A percentile compares a stretch with the other conserved stretches of the same genome.
phyloP scores from a whole-genome alignment of 1,140 invertebrate genomes.

The Pteromalus puparum region DNA sequence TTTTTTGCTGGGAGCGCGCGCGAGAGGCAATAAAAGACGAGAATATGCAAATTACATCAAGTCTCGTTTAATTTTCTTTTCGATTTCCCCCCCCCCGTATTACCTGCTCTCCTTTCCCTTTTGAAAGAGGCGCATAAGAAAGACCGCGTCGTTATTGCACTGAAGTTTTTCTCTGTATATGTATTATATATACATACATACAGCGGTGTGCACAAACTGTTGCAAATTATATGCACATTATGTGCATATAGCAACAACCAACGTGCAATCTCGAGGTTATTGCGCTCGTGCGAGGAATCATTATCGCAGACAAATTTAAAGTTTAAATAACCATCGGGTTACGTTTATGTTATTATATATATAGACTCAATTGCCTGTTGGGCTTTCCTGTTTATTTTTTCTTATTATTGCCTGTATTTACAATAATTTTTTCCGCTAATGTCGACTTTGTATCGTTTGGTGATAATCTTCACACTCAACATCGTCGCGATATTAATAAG shows the following conservation, averaged over 20 bases:
- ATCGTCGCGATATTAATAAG: too few species aligned
- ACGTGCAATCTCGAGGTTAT: slow-evolving; percentile 34
- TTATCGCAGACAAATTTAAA: slow-evolving; percentile 35
- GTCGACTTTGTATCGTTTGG: too few species aligned
- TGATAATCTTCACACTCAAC: too few species aligned
- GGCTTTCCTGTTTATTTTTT: neutral
- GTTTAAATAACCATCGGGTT: slow-evolving; percentile 29
- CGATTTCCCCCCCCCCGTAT: neutral
- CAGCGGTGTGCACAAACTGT: neutral
- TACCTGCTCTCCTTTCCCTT: neutral
- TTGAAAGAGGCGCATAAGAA: neutral
- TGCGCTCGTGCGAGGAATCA: slow-evolving; percentile 11
- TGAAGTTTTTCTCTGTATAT: neutral
- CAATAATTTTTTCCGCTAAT: too few species aligned
- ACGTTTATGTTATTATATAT: neutral
- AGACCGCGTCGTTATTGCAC: too few species aligned
- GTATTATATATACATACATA: neutral
- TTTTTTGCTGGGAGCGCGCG: slow-evolving; percentile 42
- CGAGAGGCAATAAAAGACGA: slow-evolving; percentile 34
- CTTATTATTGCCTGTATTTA: too few species aligned
- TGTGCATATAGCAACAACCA: neutral
- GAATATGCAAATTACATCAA: slow-evolving; percentile 34
- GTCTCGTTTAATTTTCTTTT: slow-evolving; percentile 29
- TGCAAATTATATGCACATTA: neutral
- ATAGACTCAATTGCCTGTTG: neutral